phyloP scores from a whole-genome alignment of 2,888 invertebrate genomes.

The Eupithecia insigniata region DNA sequence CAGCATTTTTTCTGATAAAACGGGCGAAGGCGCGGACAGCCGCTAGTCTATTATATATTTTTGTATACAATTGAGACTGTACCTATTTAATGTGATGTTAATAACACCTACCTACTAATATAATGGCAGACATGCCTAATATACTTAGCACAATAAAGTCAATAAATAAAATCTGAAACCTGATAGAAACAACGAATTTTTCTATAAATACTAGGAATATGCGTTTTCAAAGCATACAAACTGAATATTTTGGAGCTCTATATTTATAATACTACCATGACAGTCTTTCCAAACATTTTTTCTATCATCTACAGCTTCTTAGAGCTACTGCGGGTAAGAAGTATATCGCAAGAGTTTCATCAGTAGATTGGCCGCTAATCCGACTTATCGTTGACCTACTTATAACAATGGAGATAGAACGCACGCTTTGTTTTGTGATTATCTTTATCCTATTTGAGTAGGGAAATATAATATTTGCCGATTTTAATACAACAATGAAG shows the following conservation, averaged over 20 bases:
- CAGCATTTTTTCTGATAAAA: too few relatives aligned
- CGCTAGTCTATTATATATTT: too few relatives aligned
- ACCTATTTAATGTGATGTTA: too few relatives aligned
- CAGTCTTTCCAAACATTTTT: neutral
- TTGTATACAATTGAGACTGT: too few relatives aligned
- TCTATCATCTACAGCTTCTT: neutral
- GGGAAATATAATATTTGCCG: neutral
- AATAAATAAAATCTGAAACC: too few relatives aligned
- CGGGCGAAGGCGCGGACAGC: too few relatives aligned
- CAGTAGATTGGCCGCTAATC: conserved; percentile 61
- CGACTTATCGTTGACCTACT: conserved; percentile 63
- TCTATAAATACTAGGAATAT: neutral
- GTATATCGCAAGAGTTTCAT: conserved; percentile 51
- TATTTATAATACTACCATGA: neutral
- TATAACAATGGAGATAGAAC: conserved; percentile 50
- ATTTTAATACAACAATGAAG: neutral
- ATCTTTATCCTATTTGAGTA: conserved; percentile 21
- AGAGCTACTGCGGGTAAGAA: conserved; percentile 34
- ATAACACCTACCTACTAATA: too few relatives aligned
- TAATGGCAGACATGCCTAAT: too few relatives aligned
- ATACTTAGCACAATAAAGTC: too few relatives aligned
- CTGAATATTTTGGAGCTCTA: neutral
- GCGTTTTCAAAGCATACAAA: neutral
- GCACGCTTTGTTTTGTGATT: conserved; percentile 31
- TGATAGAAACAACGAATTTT: neutral